A percentile compares a stretch with the other conserved stretches of the same genome.
Conservation (phyloP, 1,140 invertebrate species). For the Psilanteris sp. region DNA sequence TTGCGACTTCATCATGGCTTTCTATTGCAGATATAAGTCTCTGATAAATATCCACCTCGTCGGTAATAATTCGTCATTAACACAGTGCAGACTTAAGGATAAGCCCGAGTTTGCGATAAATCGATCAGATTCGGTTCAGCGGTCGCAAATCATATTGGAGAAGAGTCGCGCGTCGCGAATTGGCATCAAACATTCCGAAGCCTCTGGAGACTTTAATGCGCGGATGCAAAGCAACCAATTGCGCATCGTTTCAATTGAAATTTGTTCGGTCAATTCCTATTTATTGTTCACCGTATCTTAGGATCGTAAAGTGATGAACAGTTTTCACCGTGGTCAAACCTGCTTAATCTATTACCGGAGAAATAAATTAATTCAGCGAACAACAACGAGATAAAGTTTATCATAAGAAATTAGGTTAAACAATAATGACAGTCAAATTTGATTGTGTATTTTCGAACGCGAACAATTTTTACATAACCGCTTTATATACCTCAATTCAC, state of each 20-base stretch:
- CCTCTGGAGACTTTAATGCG: slow-evolving; percentile 45
- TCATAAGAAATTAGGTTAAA: no score
- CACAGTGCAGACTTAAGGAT: slow-evolving; percentile 58
- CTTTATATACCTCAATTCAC: no score
- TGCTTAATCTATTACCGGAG: no score
- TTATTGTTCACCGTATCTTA: no score
- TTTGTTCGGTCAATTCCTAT: no score
- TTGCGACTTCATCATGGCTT: slow-evolving; percentile 64
- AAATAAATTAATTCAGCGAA: no score
- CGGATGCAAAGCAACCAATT: slow-evolving; percentile 5
- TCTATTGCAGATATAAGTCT: slow-evolving; percentile 69
- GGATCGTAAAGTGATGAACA: no score
- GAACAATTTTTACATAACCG: no score
- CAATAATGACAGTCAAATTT: no score
- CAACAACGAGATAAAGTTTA: no score
- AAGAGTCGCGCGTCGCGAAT: slow-evolving; percentile 48
- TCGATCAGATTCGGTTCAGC: slow-evolving; percentile 69
- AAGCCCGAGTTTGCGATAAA: slow-evolving; percentile 72
- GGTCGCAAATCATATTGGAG: slow-evolving; percentile 68
- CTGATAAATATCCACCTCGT: slow-evolving; percentile 66
- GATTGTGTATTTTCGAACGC: no score
- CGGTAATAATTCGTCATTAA: slow-evolving; percentile 73
- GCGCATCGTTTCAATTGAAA: slow-evolving; percentile 6
- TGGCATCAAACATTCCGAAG: slow-evolving; percentile 43
- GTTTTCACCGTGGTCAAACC: no score